These are phyloP conservation scores for Spodoptera exigua DNA, from an alignment of 2,888 invertebrate species.

Conservation along the genomic window DNA sequence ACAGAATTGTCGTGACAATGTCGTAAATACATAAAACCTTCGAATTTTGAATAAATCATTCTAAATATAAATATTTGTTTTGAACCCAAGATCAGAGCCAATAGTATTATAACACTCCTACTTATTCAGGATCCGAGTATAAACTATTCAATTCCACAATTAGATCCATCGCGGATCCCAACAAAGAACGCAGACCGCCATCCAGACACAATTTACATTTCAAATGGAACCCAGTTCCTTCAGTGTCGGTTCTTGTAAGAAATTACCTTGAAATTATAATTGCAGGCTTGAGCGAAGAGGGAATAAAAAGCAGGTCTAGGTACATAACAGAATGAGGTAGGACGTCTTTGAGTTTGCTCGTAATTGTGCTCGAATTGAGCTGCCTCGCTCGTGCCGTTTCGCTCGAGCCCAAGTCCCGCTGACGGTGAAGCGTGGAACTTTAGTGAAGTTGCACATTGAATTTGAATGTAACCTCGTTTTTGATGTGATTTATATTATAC, in stretches of 20 bases:
- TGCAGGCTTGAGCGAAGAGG: conserved; percentile 31
- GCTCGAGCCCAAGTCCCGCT: conserved; percentile 26
- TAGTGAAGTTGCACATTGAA: conserved; percentile 28
- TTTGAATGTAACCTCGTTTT: conserved; percentile 22
- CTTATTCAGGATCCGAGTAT: background rate
- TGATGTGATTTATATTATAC: conserved; percentile 14
- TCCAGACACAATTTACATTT: conserved; percentile 31
- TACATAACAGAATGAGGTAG: conserved; percentile 39
- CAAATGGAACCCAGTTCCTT: conserved; percentile 25
- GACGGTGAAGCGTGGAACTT: conserved; percentile 27
- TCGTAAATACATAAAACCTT: too few species aligned
- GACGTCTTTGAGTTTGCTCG: conserved; percentile 46
- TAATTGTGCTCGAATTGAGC: conserved; percentile 49
- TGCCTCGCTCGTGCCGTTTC: too few species aligned
- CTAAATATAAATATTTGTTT: too few species aligned
- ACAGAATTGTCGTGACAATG: too few species aligned
- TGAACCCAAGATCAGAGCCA: too few species aligned
- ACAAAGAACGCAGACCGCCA: conserved; percentile 6
- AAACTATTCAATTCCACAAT: conserved; percentile 7
- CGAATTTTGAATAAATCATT: too few species aligned
- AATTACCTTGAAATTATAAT: conserved; percentile 56
- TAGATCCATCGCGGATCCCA: background rate
- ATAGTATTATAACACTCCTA: too few species aligned
- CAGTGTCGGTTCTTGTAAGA: conserved; percentile 26
- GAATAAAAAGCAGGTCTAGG: conserved; percentile 39